Conservation (phyloP, 2,888 invertebrate genomes). For the Calliphora vomitoria region DNA sequence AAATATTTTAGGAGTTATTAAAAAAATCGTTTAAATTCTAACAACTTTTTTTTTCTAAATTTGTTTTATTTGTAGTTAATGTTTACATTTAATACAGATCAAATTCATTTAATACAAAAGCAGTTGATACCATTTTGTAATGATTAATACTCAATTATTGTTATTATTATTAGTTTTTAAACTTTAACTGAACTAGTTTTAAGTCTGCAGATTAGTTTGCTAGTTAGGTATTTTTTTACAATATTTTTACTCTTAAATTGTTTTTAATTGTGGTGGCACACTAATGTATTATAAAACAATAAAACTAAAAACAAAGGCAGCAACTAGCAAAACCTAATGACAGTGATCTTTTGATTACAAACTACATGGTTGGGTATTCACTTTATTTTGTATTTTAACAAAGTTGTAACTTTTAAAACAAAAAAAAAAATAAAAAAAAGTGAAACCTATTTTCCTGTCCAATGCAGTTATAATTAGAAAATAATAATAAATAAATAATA, state of each 20-base stretch:
- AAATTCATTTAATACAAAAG: neutral
- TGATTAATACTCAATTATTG: conserved; percentile 57
- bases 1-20: neutral
- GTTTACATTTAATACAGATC: neutral
- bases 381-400: conserved; percentile 2
- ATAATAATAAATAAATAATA: conserved; percentile 23
- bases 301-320: conserved; percentile 25
- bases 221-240: neutral
- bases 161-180: conserved; percentile 33
- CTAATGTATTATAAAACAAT: conserved; percentile 62
- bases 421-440: conserved; percentile 37
- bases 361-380: neutral
- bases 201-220: neutral
- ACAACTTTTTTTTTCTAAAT: neutral
- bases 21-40: neutral
- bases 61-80: neutral
- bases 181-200: conserved; percentile 48
- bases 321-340: conserved; percentile 30
- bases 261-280: conserved; percentile 63
- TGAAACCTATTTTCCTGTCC: conserved; percentile 64
- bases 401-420: conserved; percentile 30
- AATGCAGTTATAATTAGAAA: conserved; percentile 38
- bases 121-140: neutral
- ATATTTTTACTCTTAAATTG: conserved; percentile 47
- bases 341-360: conserved; percentile 55